phyloP scores from a whole-genome alignment of 2,888 invertebrate genomes.

The Zygogramma bicolorata region DNA sequence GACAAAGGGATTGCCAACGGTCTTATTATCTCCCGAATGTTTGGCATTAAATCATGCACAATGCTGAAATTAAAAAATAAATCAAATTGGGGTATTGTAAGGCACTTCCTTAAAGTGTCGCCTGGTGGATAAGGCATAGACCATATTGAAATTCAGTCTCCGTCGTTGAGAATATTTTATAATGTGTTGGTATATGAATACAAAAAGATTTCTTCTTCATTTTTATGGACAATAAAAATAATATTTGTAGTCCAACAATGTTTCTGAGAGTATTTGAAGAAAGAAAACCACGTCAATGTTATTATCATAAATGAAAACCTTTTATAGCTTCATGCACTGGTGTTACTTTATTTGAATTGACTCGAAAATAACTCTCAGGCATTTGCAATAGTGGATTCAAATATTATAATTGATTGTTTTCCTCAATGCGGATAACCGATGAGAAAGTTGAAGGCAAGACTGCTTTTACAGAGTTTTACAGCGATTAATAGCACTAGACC shows the following conservation, averaged over 20 bases:
- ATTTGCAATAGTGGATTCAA: too few species aligned
- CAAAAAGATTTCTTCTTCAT: too few species aligned
- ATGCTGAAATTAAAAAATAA: slow-evolving; percentile 15
- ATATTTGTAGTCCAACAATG: not conserved
- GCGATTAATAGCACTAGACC: too few species aligned
- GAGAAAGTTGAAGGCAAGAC: too few species aligned
- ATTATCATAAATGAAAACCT: not conserved
- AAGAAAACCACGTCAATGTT: not conserved
- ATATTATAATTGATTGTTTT: too few species aligned
- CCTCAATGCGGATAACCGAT: too few species aligned
- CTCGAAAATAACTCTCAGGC: too few species aligned
- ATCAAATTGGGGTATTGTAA: slow-evolving; percentile 16
- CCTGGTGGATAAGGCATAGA: not conserved
- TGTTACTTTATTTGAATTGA: too few species aligned
- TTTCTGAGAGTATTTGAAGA: not conserved
- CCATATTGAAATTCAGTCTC: not conserved
- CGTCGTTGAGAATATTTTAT: not conserved
- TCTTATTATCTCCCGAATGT: slow-evolving; percentile 13
- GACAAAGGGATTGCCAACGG: slow-evolving; percentile 19
- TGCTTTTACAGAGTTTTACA: too few species aligned
- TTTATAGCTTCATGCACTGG: too few species aligned
- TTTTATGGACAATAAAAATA: not conserved
- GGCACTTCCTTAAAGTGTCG: slow-evolving; percentile 8
- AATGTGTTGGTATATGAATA: too few species aligned
- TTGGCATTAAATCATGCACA: slow-evolving; percentile 13